phyloP scores from a whole-genome alignment of 2,113 vertebrate genomes.

The Dicrurus megarhynchus region DNA sequence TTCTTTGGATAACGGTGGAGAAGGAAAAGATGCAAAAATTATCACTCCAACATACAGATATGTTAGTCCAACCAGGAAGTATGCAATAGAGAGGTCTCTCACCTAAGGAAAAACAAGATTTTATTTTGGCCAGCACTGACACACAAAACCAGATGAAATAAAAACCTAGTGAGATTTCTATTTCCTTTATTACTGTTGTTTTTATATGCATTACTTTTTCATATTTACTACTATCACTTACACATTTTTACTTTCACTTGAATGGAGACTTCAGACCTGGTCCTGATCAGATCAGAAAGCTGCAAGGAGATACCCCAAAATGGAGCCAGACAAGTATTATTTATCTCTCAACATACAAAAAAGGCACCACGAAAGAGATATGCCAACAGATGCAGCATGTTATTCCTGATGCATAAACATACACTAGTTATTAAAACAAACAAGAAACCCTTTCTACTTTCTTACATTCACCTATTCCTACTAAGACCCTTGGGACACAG shows the following conservation, averaged over 20 bases:
- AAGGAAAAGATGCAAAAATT: conserved; percentile 92
- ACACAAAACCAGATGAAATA: background rate
- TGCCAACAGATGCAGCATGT: background rate
- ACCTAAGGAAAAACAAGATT: conserved; percentile 74
- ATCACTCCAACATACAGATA: conserved; percentile 92
- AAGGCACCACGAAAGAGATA: background rate
- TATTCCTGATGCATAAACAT: background rate
- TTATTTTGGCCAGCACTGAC: background rate
- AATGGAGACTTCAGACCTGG: background rate
- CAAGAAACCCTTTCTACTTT: background rate
- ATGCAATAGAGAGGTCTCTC: conserved; percentile 93
- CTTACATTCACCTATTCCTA: background rate
- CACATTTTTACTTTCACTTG: background rate
- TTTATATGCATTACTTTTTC: background rate
- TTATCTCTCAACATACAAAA: background rate
- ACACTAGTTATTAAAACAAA: background rate
- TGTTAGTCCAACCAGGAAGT: conserved; percentile 89
- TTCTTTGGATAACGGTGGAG: conserved; percentile 89
- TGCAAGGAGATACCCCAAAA: background rate
- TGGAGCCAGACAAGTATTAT: background rate
- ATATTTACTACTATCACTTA: background rate
- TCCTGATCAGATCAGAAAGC: background rate
- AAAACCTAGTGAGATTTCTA: background rate
- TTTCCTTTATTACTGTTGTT: background rate
- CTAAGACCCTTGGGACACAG: background rate